Conservation (phyloP, 1,140 invertebrate species). For the Trichonephila clavata region DNA sequence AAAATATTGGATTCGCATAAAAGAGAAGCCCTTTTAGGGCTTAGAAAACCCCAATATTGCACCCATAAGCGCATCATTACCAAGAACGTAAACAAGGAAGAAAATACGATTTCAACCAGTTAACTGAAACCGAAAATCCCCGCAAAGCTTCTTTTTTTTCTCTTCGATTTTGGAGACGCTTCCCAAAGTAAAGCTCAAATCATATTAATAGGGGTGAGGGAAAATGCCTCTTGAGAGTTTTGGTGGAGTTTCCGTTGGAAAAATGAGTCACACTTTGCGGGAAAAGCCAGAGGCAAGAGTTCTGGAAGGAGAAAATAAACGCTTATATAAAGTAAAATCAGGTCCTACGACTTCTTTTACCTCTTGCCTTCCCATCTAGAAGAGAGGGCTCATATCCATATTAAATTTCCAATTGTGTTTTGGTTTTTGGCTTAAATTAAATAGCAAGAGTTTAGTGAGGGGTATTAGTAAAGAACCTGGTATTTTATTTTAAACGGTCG, state of each 20-base stretch:
- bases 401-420: not conserved
- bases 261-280: conserved; percentile 34
- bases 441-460: too few species aligned
- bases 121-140: not conserved
- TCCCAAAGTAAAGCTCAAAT: not conserved
- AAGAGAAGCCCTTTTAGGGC: too few species aligned
- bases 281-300: conserved; percentile 4
- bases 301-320: conserved; percentile 37
- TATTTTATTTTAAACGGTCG: too few species aligned
- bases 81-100: not conserved
- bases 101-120: conserved; percentile 9
- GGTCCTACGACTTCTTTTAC: conserved; percentile 9
- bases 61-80: not conserved
- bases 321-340: conserved; percentile 40
- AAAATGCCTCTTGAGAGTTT: conserved; percentile 40
- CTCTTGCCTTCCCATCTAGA: not conserved
- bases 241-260: not conserved
- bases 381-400: not conserved
- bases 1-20: too few species aligned
- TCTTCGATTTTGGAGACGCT: not conserved
- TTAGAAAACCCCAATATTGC: too few species aligned
- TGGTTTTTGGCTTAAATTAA: too few species aligned
- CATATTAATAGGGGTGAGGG: conserved; percentile 10
- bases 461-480: too few species aligned
- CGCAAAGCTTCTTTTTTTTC: not conserved